Percentiles rank a stretch among this genome's conserved stretches.
These are phyloP conservation scores for Eilema depressum DNA, from an alignment of 2,888 invertebrate species.

Conservation along the genomic window DNA sequence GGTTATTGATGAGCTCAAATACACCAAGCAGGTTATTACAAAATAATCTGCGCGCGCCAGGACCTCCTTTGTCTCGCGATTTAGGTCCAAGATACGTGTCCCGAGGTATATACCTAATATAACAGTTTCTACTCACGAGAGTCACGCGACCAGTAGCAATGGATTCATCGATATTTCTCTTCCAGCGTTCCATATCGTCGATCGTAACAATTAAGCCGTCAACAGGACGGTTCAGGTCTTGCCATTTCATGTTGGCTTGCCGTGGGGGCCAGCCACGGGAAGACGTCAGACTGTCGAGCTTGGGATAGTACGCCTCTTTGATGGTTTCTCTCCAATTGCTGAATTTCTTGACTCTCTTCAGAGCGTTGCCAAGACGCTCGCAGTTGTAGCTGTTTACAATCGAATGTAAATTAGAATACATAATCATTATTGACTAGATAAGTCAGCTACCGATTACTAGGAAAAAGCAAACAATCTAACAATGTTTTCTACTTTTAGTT, in stretches of 20 bases:
- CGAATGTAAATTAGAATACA: background rate
- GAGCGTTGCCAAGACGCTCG: conserved; percentile 91
- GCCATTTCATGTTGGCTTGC: conserved; percentile 86
- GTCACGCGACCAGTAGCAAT: conserved; percentile 90
- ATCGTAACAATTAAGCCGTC: conserved; percentile 88
- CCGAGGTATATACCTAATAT: background rate
- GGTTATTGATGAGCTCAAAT: too few species aligned
- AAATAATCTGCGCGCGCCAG: too few species aligned
- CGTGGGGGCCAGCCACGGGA: conserved; percentile 92
- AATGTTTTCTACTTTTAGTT: too few species aligned
- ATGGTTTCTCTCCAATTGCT: conserved; percentile 90
- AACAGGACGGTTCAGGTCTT: conserved; percentile 89
- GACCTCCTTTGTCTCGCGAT: too few species aligned
- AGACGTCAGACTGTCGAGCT: conserved; percentile 90
- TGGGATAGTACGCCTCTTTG: conserved; percentile 93
- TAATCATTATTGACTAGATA: background rate
- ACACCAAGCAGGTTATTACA: too few species aligned
- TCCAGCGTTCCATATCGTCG: conserved; percentile 91
- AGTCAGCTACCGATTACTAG: background rate
- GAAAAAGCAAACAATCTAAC: too few species aligned
- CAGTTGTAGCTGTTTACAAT: conserved; percentile 88
- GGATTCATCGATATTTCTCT: conserved; percentile 91
- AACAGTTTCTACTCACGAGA: conserved; percentile 75
- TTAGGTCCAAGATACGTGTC: too few species aligned
- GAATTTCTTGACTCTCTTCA: conserved; percentile 89